These are phyloP conservation scores for Spilogale gracilis DNA, from an alignment of 2,113 vertebrate species.

Conservation along the genomic window DNA sequence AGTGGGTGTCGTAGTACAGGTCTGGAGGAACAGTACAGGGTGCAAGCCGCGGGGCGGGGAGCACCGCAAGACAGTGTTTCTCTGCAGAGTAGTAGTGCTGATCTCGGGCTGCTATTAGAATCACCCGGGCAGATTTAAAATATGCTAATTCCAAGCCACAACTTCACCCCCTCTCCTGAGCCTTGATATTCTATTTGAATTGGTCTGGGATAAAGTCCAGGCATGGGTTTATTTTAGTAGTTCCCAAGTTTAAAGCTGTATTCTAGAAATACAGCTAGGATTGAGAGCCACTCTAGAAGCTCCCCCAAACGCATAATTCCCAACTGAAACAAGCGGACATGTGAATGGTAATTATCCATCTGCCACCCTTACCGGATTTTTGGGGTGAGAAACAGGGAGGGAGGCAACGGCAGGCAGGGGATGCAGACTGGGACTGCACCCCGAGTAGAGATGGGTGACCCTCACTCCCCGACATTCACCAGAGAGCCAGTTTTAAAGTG, in stretches of 20 bases:
- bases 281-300: background rate
- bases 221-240: background rate
- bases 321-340: background rate
- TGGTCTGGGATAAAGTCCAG: background rate
- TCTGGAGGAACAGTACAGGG: background rate
- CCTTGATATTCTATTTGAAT: background rate
- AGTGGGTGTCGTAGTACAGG: background rate
- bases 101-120: background rate
- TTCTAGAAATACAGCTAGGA: background rate
- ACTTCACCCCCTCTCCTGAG: no score
- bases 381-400: background rate
- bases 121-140: background rate
- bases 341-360: rapidly evolving
- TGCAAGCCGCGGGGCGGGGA: background rate
- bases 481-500: background rate
- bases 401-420: background rate
- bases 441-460: rapidly evolving
- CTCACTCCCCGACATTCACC: background rate
- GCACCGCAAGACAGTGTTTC: no score
- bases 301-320: background rate
- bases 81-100: background rate
- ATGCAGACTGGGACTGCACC: background rate
- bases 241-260: background rate
- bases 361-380: background rate
- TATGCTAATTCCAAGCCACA: background rate